Evolutionary conservation across 2,888 invertebrate species (phyloP), one percentile per base, ranked within the genome.

Genomic region (Lepidochrysops patricia): DNA sequence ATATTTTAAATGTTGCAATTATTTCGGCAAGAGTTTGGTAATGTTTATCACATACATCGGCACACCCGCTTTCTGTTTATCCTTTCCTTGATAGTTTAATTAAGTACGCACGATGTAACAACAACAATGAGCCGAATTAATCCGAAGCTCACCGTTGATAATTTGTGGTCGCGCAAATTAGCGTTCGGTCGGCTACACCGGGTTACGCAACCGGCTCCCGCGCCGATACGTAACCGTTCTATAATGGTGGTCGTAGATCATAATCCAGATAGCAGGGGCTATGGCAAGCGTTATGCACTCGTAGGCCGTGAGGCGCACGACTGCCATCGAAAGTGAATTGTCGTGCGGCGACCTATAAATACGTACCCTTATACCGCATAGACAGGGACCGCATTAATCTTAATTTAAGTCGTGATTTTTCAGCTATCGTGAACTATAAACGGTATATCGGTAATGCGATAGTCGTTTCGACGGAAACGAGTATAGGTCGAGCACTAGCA

Each of bases 121-220:
- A 67, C 71, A 68, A 80, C 79, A 76, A 78, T 82, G 83, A 80
- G 74, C 80, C 80, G 81, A 81, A 77, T 74, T 77, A 80, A 76
- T 69, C 67, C 66, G 64, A 69, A 69, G 68, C 67, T 67, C 68
- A 68, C 70, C 63, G 67, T 67, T 66, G 64, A 68, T 72, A 69
- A 70, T 72, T 72, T 69, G 76, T 81, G 75, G 74, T 73, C 76
- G 73, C 77, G 77, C 80, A 80, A 84, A 87, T 86, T 84, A 84
- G 79, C 77, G 79, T 82, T 76, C 77, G 80, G 80, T 81, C 74
- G 78, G 74, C 79, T 82, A 76, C 79, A 85, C 82, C 71, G 75
- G 68, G 76, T 88, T 86, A 85, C 86, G 84, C 85, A 88, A 87
- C 80, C 76, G 76, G 76, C 79, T 80, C 80, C 80, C 80, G 79